Evolutionary conservation across 2,797 vertebrate genomes (phyloP).

Genomic region (Sebastolobus alascanus): DNA sequence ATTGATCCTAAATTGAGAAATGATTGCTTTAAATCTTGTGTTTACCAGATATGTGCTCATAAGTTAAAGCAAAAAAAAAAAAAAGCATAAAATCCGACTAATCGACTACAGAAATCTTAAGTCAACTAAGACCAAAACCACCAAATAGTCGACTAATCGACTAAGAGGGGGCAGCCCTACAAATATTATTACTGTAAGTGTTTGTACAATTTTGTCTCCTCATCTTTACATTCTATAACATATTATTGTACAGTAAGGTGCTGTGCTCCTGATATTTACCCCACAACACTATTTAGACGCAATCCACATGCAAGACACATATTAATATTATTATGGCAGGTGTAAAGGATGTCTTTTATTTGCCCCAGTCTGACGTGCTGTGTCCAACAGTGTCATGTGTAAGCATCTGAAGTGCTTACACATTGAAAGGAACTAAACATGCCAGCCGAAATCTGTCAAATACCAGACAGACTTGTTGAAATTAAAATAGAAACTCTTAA

Average conservation of each 20-base stretch:
- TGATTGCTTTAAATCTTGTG: too few relatives aligned
- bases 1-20: too few relatives aligned
- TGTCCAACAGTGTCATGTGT: background rate
- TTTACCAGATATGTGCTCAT: too few relatives aligned
- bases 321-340: background rate
- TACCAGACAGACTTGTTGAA: slow-evolving; percentile 20
- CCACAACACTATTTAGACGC: background rate
- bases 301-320: background rate
- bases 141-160: too few relatives aligned
- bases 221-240: too few relatives aligned
- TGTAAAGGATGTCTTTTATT: background rate
- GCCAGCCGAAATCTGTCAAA: slow-evolving; percentile 31
- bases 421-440: slow-evolving; percentile 17
- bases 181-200: background rate
- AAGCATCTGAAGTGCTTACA: slow-evolving; percentile 1
- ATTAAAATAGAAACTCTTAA: slow-evolving; percentile 30
- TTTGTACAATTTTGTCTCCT: background rate
- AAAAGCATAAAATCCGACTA: too few relatives aligned
- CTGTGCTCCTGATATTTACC: background rate
- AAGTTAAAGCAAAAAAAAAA: too few relatives aligned
- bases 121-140: too few relatives aligned
- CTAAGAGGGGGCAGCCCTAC: rapidly evolving
- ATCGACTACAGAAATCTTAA: too few relatives aligned
- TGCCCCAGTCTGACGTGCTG: background rate
- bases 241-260: background rate